Base-by-base conservation (phyloP, 1,140 invertebrate species). In the Cydia fagiglandana region DNA sequence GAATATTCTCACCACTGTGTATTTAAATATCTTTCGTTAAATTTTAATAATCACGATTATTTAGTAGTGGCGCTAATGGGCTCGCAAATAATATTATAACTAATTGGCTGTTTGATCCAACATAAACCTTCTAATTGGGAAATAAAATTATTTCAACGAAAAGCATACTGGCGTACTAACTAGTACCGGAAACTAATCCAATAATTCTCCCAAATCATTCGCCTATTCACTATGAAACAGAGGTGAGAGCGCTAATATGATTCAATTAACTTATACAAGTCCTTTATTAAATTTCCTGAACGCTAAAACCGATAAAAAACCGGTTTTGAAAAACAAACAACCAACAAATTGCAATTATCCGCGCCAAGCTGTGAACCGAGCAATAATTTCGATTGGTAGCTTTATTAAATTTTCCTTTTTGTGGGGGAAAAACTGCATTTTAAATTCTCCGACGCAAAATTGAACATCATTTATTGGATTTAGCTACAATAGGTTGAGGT, bases 381-480 rank as follows among this genome's bases (percentile, higher is more conserved):
- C 34, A 30, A 70, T 38, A 70, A 70, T 70, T 70, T 34, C 30
- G 30, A 70, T 70, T 41, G 66, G 34, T 34, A 70, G 66, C 66
- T 70, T 70, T 70, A 70, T 70, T 70, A 70, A 70, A 38, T 70
- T 70, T 70, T 70, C 34, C 34, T 66, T 34, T 66, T 66, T 66
- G n/a, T 38, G 30, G 30, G 28, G 20, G 5, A 70, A 70, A 70
- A 17, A 38, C 66, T 70, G 66, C 66, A 45, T 70, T 70, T 70
- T 17, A 70, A 70, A 70, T 70, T 38, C 34, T 70, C 34, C 17
- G 56, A 5, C 38, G 17, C 2, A 38, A 70, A 70, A 70, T 70
- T 45, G 13, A 70, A 70, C 6, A 17, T 2, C 34, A 38, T 61
- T 38, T 70, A 70, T 70, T 70, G n/a, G 66, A 70, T 70, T 70